Evolutionary conservation across 2,797 vertebrate genomes (phyloP).

Genomic region (Sebastiscus albofasciatus): DNA sequence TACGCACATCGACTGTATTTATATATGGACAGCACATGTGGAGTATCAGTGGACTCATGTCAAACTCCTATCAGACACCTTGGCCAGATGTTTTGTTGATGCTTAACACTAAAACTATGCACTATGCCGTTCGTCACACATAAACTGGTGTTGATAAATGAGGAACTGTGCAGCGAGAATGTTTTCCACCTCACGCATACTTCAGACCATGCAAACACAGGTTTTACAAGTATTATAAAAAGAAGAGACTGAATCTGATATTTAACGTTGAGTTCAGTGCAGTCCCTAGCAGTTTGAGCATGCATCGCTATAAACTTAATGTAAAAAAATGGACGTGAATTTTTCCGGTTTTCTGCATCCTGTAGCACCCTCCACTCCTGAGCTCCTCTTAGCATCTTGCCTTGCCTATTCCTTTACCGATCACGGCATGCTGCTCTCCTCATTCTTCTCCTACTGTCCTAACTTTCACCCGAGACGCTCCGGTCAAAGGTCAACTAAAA

Average conservation of each 20-base stretch:
- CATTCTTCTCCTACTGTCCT: background rate
- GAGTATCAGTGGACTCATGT: background rate
- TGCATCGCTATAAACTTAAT: background rate
- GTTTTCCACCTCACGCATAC: background rate
- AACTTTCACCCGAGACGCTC: background rate
- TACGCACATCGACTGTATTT: background rate
- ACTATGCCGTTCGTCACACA: background rate
- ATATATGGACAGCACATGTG: background rate
- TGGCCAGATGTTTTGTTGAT: constrained; percentile 4
- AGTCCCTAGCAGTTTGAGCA: no score
- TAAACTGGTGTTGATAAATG: background rate
- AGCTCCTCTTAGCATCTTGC: background rate
- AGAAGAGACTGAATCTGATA: background rate
- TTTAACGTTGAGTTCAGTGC: background rate
- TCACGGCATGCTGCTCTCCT: background rate
- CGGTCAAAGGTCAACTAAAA: constrained; percentile 2
- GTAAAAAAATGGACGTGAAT: background rate
- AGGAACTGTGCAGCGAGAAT: background rate
- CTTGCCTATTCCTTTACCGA: background rate
- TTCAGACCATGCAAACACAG: background rate
- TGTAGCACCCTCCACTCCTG: no score
- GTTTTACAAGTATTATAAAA: background rate
- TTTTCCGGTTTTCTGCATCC: background rate
- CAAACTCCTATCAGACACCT: background rate
- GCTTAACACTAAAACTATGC: background rate